Percentiles rank a stretch among this genome's conserved stretches.
Conservation (phyloP, 2,113 vertebrate species). For the Poeciliopsis turrubarensis region DNA sequence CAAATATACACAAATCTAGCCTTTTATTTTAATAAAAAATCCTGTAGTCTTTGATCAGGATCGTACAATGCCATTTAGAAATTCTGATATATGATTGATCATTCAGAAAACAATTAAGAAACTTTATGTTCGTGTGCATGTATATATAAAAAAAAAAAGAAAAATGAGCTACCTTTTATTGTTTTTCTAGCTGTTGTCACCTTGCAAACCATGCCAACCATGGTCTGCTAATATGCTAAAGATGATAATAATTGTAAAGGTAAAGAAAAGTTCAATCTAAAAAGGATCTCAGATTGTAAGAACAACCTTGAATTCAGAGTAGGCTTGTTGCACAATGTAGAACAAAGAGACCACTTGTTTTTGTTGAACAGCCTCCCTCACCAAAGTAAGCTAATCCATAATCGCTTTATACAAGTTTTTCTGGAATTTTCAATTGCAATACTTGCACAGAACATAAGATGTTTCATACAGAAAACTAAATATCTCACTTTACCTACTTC, state of each 20-base stretch:
- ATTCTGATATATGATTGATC: neutral
- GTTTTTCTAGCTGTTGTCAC: no score
- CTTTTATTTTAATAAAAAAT: neutral
- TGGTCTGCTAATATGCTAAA: no score
- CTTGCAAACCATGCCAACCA: no score
- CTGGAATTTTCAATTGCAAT: slow-evolving; percentile 4
- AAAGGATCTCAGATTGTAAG: neutral
- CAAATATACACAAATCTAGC: neutral
- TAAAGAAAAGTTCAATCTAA: neutral
- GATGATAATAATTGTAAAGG: neutral
- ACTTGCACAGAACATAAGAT: neutral
- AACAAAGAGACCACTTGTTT: slow-evolving; percentile 21
- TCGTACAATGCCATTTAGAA: neutral
- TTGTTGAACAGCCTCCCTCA: neutral
- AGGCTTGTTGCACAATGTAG: neutral
- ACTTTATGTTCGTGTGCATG: neutral
- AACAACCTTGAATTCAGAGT: neutral
- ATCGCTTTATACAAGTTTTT: slow-evolving; percentile 32
- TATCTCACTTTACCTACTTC: neutral
- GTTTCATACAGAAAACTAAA: neutral
- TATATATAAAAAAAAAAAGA: no score
- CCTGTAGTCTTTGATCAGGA: neutral
- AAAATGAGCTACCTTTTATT: no score
- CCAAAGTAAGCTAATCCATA: slow-evolving; percentile 17
- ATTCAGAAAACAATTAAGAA: neutral